Percentiles rank a stretch among this genome's conserved stretches.
phyloP scores from a whole-genome alignment of 2,113 vertebrate species.

The Genyomyrus donnyi region DNA sequence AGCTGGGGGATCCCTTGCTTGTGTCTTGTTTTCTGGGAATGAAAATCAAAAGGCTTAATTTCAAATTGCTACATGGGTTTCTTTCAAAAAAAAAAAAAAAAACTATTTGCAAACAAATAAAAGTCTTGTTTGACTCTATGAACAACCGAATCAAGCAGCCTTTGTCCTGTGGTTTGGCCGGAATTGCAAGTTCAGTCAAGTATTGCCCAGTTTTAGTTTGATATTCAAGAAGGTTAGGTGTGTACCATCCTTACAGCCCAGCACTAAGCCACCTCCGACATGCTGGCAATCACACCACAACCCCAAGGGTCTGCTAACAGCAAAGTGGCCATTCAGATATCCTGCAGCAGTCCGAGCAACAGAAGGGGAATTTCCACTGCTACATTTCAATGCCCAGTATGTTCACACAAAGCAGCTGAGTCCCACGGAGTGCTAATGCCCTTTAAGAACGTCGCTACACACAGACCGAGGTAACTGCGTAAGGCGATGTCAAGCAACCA shows the following conservation, averaged over 20 bases:
- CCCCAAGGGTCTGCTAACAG: neutral
- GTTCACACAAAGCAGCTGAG: neutral
- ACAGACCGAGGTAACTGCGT: neutral
- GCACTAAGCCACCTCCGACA: neutral
- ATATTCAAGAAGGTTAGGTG: neutral
- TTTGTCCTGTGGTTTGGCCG: neutral
- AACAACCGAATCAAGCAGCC: neutral
- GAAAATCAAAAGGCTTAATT: neutral
- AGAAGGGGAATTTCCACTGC: neutral
- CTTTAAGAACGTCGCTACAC: neutral
- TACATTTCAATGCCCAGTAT: neutral
- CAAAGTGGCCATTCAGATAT: neutral
- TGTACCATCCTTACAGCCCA: neutral
- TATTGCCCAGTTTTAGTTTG: neutral
- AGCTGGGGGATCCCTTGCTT: conserved; percentile 7
- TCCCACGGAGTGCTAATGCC: neutral
- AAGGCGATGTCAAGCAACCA: neutral
- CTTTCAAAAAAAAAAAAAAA: no score
- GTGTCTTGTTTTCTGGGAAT: conserved; percentile 4
- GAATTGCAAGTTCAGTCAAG: neutral
- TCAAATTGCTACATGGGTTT: neutral
- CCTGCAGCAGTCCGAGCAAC: neutral
- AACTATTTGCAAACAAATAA: neutral
- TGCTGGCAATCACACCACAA: no score
- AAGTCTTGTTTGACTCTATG: neutral